Evolutionary conservation across 2,797 vertebrate species (phyloP), one percentile per base, ranked within the genome.

Genomic region (Paramormyrops hopkinsi): DNA sequence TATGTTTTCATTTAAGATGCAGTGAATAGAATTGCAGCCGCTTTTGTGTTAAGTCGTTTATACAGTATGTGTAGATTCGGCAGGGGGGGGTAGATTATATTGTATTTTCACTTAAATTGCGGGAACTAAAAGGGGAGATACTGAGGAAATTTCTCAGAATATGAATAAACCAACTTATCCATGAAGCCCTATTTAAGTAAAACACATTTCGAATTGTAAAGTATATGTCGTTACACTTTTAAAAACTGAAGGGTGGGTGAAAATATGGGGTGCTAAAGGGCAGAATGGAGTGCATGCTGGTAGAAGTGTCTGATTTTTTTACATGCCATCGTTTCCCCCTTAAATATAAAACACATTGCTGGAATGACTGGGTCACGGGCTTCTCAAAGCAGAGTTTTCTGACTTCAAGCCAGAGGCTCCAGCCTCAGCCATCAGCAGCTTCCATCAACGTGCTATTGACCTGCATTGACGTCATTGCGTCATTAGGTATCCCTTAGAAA

Each of bases 401-500:
- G 12, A 93, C 95, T 92, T 19, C 3, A 94, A 94, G 94, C 93
- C 62, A 3, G 88, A 88, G 19, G 37, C 41, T 88, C 86, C 86
- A n/a, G 56, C 90, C 85, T 79, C 93, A 92, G 90, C 93, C 93
- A 94, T 95, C 95, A 95, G 94, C 95, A 95, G 95, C 94, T 94
- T 95, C 96, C 95, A 96, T 96, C 96, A 95, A 94, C 97, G 97
- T 96, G 96, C 96, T 94, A 95, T 95, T 97, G 96, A 97, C 96
- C 96, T 95, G 96, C 96, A 96, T 96, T 97, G 96, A 97, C 96
- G 96, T 96, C 96, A 97, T 95, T 97, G 96, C 96, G 96, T 96
- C 96, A 97, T 96, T 96, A 97, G 96, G 96, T 96, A 96, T 96
- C 96, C 96, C 96, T 95, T 96, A 95, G 96, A 96, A 97, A 97